phyloP scores from a whole-genome alignment of 2,113 vertebrate genomes.

The Argyrosomus japonicus region DNA sequence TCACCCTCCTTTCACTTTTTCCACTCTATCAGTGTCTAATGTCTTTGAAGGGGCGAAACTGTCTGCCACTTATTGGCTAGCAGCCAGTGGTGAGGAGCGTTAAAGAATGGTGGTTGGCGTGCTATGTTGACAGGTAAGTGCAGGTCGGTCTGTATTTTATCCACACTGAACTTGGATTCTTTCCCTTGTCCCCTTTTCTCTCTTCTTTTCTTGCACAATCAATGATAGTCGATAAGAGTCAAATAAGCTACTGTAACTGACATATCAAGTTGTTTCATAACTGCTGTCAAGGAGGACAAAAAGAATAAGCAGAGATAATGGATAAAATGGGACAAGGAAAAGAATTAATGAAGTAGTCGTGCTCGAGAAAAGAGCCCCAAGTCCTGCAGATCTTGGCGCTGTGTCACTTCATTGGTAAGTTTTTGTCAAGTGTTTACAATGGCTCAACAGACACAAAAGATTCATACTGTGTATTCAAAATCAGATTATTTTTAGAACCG shows the following conservation, averaged over 20 bases:
- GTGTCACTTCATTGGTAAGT: slow-evolving; percentile 55
- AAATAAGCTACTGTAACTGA: slow-evolving; percentile 14
- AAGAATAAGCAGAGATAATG: slow-evolving; percentile 31
- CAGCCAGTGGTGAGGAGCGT: slow-evolving; percentile 60
- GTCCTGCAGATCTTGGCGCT: slow-evolving; percentile 6
- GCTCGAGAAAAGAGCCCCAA: background rate
- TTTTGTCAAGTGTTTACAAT: slow-evolving; percentile 48
- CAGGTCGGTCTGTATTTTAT: slow-evolving; percentile 43
- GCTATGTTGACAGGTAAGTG: slow-evolving; percentile 74
- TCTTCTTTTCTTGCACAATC: slow-evolving; percentile 8
- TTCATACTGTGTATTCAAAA: background rate
- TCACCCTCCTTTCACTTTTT: slow-evolving; percentile 68
- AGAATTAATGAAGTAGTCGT: slow-evolving; percentile 47
- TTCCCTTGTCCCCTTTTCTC: slow-evolving; percentile 59
- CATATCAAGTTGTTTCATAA: slow-evolving; percentile 30
- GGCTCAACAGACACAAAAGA: slow-evolving; percentile 17
- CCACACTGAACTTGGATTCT: slow-evolving; percentile 40
- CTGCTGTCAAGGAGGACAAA: slow-evolving; percentile 13
- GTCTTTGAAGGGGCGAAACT: slow-evolving; percentile 69
- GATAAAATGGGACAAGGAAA: slow-evolving; percentile 61
- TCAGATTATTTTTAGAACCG: slow-evolving; percentile 4
- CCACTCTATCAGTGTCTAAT: slow-evolving; percentile 73
- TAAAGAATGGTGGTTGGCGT: slow-evolving; percentile 56
- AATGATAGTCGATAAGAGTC: slow-evolving; percentile 6
- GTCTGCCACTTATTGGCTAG: slow-evolving; percentile 61